Evolutionary conservation across 2,888 invertebrate genomes (phyloP), one percentile per base, ranked within the genome.

Genomic region (Cepaea hortensis): DNA sequence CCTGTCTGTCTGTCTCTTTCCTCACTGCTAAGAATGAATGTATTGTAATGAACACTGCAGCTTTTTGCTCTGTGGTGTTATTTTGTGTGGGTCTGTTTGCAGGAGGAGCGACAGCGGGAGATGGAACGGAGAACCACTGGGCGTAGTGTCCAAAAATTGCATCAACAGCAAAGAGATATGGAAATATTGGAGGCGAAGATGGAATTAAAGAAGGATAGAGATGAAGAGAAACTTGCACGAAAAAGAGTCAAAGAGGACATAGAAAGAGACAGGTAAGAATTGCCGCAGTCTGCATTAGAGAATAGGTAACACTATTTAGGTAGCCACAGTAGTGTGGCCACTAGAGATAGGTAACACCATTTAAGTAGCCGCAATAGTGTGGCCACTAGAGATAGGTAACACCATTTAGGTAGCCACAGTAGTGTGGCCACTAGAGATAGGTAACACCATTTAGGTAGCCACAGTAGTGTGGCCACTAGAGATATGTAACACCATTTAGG

Each of bases 161-260:
- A 96, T 92, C 95, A 96, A 86, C 96, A 96, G 95, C 97, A 97
- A 91, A 96, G 97, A 13, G 97, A 98, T 5, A 96, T 96, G 90
- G 97, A 97, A 92, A 92, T 96, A 85, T 96, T 96, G 92, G 96
- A 97, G 92, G 93, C 96, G 90, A 95, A 96, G 93, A 96, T 97
- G 88, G 96, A 97, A 88, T 95, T 97, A 77, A 96, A 96, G 91
- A 96, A 96, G 86, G 97, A 97, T 91, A 97, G 96, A 92, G 95
- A 96, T 90, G 97, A 96, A 90, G 97, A 97, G 91, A 96, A 96
- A 89, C 95, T 96, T 15, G 97, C 97, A 0, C 95, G 97, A 15
- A 97, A 98, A 90, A 96, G 96, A 84, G 96, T 98, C 35, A 95
- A 96, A 87, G 96, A 96, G 85, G 97, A 98, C 94, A 98, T 98